Evolutionary conservation across 2,113 vertebrate genomes (phyloP), one percentile per base, ranked within the genome.

Genomic region (Athene cunicularia): DNA sequence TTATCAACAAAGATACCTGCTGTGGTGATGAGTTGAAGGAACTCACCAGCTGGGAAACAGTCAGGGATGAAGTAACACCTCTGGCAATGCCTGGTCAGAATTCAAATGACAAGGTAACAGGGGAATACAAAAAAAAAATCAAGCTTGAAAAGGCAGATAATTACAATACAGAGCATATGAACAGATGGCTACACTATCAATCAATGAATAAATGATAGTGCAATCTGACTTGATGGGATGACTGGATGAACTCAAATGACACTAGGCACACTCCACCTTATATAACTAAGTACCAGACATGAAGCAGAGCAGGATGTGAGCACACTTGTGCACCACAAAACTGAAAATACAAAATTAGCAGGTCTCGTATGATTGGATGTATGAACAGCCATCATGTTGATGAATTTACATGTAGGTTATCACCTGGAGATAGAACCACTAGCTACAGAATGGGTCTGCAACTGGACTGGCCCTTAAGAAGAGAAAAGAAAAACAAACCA

Each of bases 191-290:
- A 94, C 66, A 67, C 49, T 81, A 75, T 89, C 95, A 89, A 95
- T 94, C 95, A 95, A 93, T 96, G 75, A 97, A 97, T 94, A 96
- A 96, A 92, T 94, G 95, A 96, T 93, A 91, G 80, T 56, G 62
- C 77, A 86, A 85, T 90, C 84, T 94, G 87, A 95, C 53, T 60
- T 91, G 91, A 95, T 91, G 80, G 68, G 56, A 89, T 71, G 80
- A 94, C 52, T 91, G 72, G 84, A 87, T 85, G 96, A 96, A 96
- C 87, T 94, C 95, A 95, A 13, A 96, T 91, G 93, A 91, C 84
- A 93, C 72, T 45, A 89, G 59, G 37, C 59, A 89, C 32, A 43
- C 39, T 93, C 37, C 41, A 84, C 68, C 72, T 91, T 89, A 96
- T 45, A 68, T 93, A 96, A 89, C 86, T n/a, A 80, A 81, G 43